phyloP scores from a whole-genome alignment of 2,888 invertebrate species.

The Lydus trimaculatus region DNA sequence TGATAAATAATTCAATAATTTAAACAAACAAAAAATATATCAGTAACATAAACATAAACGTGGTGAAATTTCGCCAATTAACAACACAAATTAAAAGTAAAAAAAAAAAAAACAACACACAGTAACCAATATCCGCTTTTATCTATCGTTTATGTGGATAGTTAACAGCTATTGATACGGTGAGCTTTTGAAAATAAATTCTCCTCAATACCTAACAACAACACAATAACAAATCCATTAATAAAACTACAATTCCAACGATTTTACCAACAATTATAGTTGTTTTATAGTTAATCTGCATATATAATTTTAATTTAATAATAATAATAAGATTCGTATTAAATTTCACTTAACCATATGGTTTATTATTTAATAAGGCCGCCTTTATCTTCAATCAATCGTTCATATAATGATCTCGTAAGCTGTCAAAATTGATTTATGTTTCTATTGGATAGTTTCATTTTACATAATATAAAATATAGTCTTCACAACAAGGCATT shows the following conservation, averaged over 20 bases:
- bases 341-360: slow-evolving; percentile 40
- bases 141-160: background rate
- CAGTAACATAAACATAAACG: background rate
- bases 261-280: background rate
- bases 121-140: background rate
- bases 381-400: slow-evolving; percentile 41
- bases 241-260: background rate
- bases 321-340: slow-evolving; percentile 31
- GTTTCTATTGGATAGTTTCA: slow-evolving; percentile 28
- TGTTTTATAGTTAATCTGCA: background rate
- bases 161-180: background rate
- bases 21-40: background rate
- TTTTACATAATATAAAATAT: slow-evolving; percentile 34
- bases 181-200: background rate
- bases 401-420: slow-evolving; percentile 42
- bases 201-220: background rate
- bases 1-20: too few relatives aligned
- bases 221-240: too few relatives aligned
- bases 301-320: slow-evolving; percentile 19
- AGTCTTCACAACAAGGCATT: background rate
- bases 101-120: background rate
- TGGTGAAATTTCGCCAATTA: background rate
- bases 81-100: background rate
- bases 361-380: slow-evolving; percentile 38
- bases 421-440: slow-evolving; percentile 45